These are phyloP conservation scores for Zootermopsis nevadensis DNA, from an alignment of 2,888 invertebrate genomes.

Conservation along the genomic window DNA sequence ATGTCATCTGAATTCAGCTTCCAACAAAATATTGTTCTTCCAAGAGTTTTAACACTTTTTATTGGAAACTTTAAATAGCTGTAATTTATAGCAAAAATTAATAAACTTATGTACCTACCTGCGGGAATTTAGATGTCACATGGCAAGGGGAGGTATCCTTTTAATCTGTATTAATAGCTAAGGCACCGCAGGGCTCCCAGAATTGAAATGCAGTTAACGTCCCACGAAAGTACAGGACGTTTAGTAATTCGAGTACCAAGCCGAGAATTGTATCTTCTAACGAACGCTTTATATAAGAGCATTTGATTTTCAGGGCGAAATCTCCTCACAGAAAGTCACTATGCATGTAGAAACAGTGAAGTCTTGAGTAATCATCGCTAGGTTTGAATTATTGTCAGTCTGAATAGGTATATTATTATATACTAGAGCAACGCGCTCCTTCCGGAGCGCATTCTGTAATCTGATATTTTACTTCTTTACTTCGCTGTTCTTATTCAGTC, in stretches of 20 bases:
- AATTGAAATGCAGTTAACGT: background rate
- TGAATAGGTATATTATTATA: too few species aligned
- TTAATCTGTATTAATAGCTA: conserved; percentile 4
- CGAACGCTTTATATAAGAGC: too few species aligned
- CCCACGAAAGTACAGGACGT: background rate
- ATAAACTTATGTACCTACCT: conserved; percentile 12
- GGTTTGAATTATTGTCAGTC: too few species aligned
- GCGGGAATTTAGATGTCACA: background rate
- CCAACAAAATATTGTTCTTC: background rate
- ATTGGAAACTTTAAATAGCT: conserved; percentile 4
- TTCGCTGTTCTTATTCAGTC: too few species aligned
- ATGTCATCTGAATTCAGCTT: background rate
- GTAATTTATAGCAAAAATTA: conserved; percentile 21
- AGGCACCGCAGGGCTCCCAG: background rate
- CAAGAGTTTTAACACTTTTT: background rate
- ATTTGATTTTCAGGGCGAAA: too few species aligned
- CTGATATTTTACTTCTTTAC: too few species aligned
- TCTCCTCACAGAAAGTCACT: too few species aligned
- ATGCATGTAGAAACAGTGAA: too few species aligned
- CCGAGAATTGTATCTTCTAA: too few species aligned
- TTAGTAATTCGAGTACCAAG: background rate
- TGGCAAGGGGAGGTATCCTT: background rate
- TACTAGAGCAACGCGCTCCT: too few species aligned
- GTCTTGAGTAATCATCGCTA: too few species aligned
- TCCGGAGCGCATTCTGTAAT: too few species aligned